A percentile compares a stretch with the other conserved stretches of the same genome.
phyloP scores from a whole-genome alignment of 2,797 vertebrate genomes.

The Malurus splendens region DNA sequence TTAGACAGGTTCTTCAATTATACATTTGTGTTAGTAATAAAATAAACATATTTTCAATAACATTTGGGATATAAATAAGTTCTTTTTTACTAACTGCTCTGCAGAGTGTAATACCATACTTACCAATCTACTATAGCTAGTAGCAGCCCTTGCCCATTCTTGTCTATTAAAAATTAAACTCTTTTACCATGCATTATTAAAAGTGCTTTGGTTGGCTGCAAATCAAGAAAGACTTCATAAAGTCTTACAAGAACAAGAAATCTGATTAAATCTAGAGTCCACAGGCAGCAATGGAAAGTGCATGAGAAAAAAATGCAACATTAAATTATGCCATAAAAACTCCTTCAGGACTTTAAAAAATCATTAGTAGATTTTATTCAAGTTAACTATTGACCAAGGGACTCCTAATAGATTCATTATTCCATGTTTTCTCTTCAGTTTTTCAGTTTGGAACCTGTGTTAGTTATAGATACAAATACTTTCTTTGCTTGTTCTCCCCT shows the following conservation, averaged over 20 bases:
- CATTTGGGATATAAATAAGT: constrained; percentile 63
- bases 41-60: constrained; percentile 67
- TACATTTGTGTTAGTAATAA: constrained; percentile 69
- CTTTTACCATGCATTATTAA: constrained; percentile 75
- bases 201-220: constrained; percentile 67
- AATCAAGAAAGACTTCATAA: constrained; percentile 71
- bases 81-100: constrained; percentile 43
- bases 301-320: constrained; percentile 50
- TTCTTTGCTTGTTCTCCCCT: neutral
- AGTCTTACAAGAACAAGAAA: constrained; percentile 57
- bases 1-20: constrained; percentile 71
- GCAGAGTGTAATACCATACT: constrained; percentile 44
- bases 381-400: constrained; percentile 47
- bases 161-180: constrained; percentile 77
- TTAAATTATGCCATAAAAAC: constrained; percentile 62
- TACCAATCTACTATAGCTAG: constrained; percentile 42
- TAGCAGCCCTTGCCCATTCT: constrained; percentile 56
- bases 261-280: constrained; percentile 67
- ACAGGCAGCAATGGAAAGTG: constrained; percentile 47
- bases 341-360: constrained; percentile 61
- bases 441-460: neutral
- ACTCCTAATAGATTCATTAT: constrained; percentile 21
- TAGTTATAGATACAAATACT: neutral
- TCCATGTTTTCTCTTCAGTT: neutral
- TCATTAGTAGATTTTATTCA: constrained; percentile 57